These are phyloP conservation scores for Polyommatus iphigenia DNA, from an alignment of 2,888 invertebrate species.

Conservation along the genomic window DNA sequence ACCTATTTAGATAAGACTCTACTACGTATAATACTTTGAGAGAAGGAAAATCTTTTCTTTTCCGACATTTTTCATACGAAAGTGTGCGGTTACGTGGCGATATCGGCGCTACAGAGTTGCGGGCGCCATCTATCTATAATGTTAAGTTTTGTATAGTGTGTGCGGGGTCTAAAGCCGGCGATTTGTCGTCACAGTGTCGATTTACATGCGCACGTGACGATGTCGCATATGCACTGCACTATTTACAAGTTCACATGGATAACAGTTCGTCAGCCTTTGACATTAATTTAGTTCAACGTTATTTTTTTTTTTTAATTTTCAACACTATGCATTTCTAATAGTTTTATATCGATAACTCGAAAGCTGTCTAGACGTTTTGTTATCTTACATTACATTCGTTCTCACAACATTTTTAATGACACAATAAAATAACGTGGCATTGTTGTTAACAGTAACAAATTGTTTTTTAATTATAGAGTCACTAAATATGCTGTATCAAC, in stretches of 20 bases:
- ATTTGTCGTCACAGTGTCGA: slow-evolving; percentile 33
- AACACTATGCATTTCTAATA: not conserved
- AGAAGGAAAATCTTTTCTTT: no score
- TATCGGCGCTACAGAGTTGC: not conserved
- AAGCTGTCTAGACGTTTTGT: not conserved
- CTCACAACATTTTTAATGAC: not conserved
- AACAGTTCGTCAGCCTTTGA: slow-evolving; percentile 25
- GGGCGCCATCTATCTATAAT: not conserved
- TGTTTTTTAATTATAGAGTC: no score
- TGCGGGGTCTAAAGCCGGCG: not conserved
- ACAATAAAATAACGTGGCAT: not conserved
- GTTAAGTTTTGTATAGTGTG: slow-evolving; percentile 1
- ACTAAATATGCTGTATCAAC: no score
- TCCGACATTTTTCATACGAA: no score
- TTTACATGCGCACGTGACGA: slow-evolving; percentile 30
- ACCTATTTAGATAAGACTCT: no score
- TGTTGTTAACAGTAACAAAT: no score
- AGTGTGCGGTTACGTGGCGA: no score
- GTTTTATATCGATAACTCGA: not conserved
- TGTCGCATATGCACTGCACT: slow-evolving; percentile 23
- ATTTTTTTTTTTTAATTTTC: not conserved
- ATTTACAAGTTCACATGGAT: slow-evolving; percentile 21
- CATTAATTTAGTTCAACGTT: not conserved
- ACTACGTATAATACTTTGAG: not conserved
- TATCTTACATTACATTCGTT: not conserved